A percentile compares a stretch with the other conserved stretches of the same genome.
phyloP scores from a whole-genome alignment of 2,888 invertebrate species.

The Pandemis cinnamomeana region DNA sequence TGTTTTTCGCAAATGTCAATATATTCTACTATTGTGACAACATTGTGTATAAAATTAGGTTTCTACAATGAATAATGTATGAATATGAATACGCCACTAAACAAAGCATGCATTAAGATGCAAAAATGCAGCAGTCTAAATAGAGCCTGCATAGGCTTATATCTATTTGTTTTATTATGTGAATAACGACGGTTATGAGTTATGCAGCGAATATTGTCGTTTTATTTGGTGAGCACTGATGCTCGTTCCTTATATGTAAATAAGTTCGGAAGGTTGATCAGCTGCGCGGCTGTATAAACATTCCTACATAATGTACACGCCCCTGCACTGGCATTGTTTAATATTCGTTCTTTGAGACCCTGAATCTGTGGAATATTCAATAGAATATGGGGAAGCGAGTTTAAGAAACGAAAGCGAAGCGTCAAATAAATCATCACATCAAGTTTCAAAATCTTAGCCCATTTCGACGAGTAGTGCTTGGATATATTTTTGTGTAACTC shows the following conservation, averaged over 20 bases:
- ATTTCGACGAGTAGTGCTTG: background rate
- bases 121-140: background rate
- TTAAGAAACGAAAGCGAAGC: conserved; percentile 6
- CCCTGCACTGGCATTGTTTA: conserved; percentile 53
- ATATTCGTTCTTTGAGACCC: conserved; percentile 43
- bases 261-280: conserved; percentile 63
- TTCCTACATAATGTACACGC: conserved; percentile 53
- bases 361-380: conserved; percentile 39
- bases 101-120: conserved; percentile 19
- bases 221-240: conserved; percentile 21
- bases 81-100: background rate
- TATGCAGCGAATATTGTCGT: conserved; percentile 13
- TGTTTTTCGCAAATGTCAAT: conserved; percentile 18
- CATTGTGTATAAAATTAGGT: background rate
- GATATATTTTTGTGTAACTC: no score
- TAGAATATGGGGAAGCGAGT: background rate
- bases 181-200: background rate
- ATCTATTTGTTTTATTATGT: conserved; percentile 27
- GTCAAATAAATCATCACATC: background rate
- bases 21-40: conserved; percentile 19
- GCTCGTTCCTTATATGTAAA: conserved; percentile 59
- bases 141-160: conserved; percentile 12
- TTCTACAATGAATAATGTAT: conserved; percentile 18
- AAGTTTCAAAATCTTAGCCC: background rate
- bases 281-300: conserved; percentile 67